Base-by-base conservation (phyloP, 37 sponge, comb jelly and placozoan genomes). In the Aphrocallistes beatrix region DNA sequence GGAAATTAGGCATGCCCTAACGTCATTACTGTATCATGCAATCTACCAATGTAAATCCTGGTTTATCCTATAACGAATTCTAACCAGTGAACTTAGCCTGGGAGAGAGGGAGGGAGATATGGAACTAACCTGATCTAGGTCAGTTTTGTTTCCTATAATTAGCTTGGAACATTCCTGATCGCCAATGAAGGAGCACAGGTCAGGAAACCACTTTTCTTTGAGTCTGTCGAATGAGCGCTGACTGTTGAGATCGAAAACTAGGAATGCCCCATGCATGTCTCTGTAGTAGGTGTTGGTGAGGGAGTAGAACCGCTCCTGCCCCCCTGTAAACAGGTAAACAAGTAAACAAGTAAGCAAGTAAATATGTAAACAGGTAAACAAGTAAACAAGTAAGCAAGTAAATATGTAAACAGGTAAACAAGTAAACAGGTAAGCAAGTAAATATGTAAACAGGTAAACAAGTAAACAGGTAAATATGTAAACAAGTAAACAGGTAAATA, bases 201-300 rank as follows among this genome's bases (percentile, higher is more conserved):
- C 75, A 3, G 75, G 75, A 60, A 25, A 60, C 75, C 75, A 60
- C n/a, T 60, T 60, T 30, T 60, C 17, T 28, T 60, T 60, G 10
- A 60, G 34, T 60, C 75, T 60, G 34, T 60, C 75, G 75, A 60
- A 60, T 13, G 75, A 60, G 10, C 34, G 10, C 75, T 60, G 25
- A 13, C 21, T 60, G 75, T 30, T 60, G n/a, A 60, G 75, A 13
- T 60, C 75, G 75, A 60, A 60, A 3, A 60, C 75, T 3, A 60
- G 75, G 75, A 60, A 60, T 32, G 75, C 75, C 3, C 75, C 75
- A 30, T 60, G 75, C 75, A 60, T 60, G 34, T 60, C 75, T 60
- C 75, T 60, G 75, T 60, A 60, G 34, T 60, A 60, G 75, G 75
- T 60, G 75, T 60, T 60, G 34, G 75, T 60, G 25, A 60, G 75